Base-by-base conservation (phyloP, 2,888 invertebrate genomes). In the Drosophila neonasuta region DNA sequence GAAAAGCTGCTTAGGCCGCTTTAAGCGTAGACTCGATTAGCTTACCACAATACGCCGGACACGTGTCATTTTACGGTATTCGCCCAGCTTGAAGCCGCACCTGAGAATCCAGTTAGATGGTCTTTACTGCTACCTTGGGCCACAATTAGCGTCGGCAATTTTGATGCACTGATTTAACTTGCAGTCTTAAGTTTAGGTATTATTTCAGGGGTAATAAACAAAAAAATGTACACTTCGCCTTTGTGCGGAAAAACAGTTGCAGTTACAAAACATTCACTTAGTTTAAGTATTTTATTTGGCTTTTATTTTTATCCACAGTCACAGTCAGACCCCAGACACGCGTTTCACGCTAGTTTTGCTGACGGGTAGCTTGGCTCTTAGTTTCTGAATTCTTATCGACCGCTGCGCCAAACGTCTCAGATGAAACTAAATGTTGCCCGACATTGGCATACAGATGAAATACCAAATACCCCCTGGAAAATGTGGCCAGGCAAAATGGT, bases 401-500 rank as follows among this genome's bases (percentile, higher is more conserved):
- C 89, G 86, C 80, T 87, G 84, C 80, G 87, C 80, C 85, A 86
- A 89, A 88, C 89, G 90, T 90, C 89, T 90, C 90, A 90, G 87
- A 89, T 89, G 90, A 90, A 90, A 90, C 90, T 90, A 89, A 90
- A 88, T 20, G 72, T 76, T 48, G 49, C 67, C 49, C 68, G 68
- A 74, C 67, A 74, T 74, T 63, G 68, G 72, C 68, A 68, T 56
- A 76, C 77, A 74, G 74, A 74, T 74, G 74, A 74, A 76, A 74
- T 82, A 80, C 84, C 83, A 74, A 76, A 74, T 83, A 80, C 84
- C 85, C 75, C 72, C 77, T 76, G 77, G 77, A 77, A 68, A 73
- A 77, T 83, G 68, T 70, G 86, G 83, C 83, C 75, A 56, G 54
- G 56, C 56, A 46, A 56, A 56, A 60, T 64, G 55, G 72, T 68